Percentiles rank a stretch among this genome's conserved stretches.
Conservation (phyloP, 2,888 invertebrate genomes). For the Cataglyphis rosenhaueri region DNA sequence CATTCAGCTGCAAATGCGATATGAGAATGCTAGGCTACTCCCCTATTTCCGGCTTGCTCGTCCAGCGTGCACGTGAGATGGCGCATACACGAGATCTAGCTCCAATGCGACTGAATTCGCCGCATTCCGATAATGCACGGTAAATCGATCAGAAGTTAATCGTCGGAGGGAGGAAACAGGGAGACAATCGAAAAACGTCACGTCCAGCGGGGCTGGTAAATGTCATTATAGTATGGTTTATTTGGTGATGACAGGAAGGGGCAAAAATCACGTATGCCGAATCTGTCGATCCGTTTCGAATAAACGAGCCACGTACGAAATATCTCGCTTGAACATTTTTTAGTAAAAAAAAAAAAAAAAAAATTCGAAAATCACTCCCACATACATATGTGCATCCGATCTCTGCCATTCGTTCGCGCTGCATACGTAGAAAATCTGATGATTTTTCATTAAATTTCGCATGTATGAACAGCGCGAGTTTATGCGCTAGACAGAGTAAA, state of each 20-base stretch:
- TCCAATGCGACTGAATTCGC: constrained; percentile 26
- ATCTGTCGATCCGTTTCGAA: not conserved
- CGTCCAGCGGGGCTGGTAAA: constrained; percentile 29
- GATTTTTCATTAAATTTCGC: constrained; percentile 31
- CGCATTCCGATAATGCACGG: constrained; percentile 46
- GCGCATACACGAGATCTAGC: constrained; percentile 26
- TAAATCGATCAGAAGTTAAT: constrained; percentile 40
- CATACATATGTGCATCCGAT: not conserved
- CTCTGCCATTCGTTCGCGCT: not conserved
- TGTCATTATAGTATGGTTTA: constrained; percentile 39
- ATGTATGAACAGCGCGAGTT: constrained; percentile 7
- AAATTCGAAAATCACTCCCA: constrained; percentile 4
- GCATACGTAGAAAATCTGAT: not conserved
- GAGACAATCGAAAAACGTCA: constrained; percentile 44
- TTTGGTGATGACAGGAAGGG: constrained; percentile 22
- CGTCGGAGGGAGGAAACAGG: constrained; percentile 29
- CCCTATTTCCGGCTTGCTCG: constrained; percentile 10
- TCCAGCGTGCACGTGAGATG: constrained; percentile 19
- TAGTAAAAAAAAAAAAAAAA: not conserved
- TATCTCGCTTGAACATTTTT: constrained; percentile 14
- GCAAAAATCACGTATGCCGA: not conserved
- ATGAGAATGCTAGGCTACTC: constrained; percentile 28
- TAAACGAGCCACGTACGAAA: constrained; percentile 19
- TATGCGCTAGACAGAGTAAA: not conserved
- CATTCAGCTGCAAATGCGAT: not conserved